Conservation (phyloP, 2,797 vertebrate species). For the Liasis olivaceus region DNA sequence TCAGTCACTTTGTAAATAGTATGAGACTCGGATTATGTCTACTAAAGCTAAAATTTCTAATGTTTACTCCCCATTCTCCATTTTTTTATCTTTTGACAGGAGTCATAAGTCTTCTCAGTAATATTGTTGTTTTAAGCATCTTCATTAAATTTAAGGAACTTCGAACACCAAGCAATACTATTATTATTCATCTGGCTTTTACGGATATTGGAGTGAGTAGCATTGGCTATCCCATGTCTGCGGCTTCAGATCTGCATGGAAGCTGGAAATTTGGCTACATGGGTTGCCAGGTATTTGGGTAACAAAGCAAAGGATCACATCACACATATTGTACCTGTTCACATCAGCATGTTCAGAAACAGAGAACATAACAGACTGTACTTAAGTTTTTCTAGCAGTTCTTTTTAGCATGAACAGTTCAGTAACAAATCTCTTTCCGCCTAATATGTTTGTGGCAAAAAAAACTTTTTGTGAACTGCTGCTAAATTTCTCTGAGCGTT, state of each 20-base stretch:
- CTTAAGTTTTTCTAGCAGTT: not conserved
- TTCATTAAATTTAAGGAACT: conserved; percentile 93
- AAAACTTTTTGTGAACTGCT: not conserved
- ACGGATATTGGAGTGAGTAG: conserved; percentile 95
- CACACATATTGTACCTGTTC: not conserved
- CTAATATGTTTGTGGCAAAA: not conserved
- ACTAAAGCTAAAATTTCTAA: not conserved
- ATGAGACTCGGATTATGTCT: not conserved
- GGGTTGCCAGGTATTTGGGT: conserved; percentile 90
- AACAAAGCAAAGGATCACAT: not conserved
- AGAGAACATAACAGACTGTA: not conserved
- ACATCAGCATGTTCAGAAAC: not conserved
- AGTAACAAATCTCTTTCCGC: not conserved
- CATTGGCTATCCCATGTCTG: conserved; percentile 97
- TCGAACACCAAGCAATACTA: conserved; percentile 91
- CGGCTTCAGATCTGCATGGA: conserved; percentile 93
- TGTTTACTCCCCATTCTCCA: not conserved
- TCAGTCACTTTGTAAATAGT: conserved; percentile 17
- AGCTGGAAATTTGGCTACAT: conserved; percentile 94
- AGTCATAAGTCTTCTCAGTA: conserved; percentile 89
- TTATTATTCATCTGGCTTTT: conserved; percentile 95
- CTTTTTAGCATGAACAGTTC: not conserved
- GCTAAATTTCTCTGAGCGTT: not conserved
- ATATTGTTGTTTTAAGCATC: conserved; percentile 91
- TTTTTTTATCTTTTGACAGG: conserved; percentile 75